Base-by-base conservation (phyloP, 2,888 invertebrate genomes). In the Phoenoteleia sp. region DNA sequence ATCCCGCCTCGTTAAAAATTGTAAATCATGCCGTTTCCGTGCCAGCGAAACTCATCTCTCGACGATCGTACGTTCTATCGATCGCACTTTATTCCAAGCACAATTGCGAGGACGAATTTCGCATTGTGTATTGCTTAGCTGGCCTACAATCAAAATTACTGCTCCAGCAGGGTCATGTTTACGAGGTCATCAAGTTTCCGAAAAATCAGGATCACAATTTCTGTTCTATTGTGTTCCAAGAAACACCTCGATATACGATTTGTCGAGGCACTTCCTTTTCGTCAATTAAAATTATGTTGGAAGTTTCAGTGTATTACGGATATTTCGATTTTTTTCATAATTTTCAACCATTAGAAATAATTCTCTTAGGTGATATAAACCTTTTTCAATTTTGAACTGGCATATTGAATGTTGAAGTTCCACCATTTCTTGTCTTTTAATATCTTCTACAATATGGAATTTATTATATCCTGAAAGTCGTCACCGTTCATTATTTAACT, bases 81-180 rank as follows among this genome's bases (percentile, higher is more conserved):
- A 74, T 74, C 74, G 74, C 17, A 36, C 47, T 74, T 74, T 62
- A 74, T 74, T 60, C 62, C 74, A 74, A 74, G 60, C 74, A 62
- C 60, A 39, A 39, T 39, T 17, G 15, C 21, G 58, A 60, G 25
- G 39, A 49, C 60, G 19, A 27, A 49, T 60, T 72, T 62, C 62
- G 52, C 52, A 7, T 58, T 47, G 27, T 23, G 42, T 49, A 36
- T 36, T 69, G 54, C 69, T 69, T 71, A 71, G 56, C 45, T 29
- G n/a, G 71, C 45, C 47, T 33, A 45, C 45, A 58, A 1, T 47
- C 1, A 36, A 2, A 29, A 56, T 54, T 67, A 25, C 39, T 39
- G n/a, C n/a, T 17, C 39, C 36, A 39, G 39, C 27, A 42, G 25
- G 54, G 39, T 54, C 67, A 67, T 54, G 67, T 67, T 39, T 39